A percentile compares a stretch with the other conserved stretches of the same genome.
These are phyloP conservation scores for Trichoplusia ni DNA, from an alignment of 1,140 invertebrate species.

Conservation along the genomic window DNA sequence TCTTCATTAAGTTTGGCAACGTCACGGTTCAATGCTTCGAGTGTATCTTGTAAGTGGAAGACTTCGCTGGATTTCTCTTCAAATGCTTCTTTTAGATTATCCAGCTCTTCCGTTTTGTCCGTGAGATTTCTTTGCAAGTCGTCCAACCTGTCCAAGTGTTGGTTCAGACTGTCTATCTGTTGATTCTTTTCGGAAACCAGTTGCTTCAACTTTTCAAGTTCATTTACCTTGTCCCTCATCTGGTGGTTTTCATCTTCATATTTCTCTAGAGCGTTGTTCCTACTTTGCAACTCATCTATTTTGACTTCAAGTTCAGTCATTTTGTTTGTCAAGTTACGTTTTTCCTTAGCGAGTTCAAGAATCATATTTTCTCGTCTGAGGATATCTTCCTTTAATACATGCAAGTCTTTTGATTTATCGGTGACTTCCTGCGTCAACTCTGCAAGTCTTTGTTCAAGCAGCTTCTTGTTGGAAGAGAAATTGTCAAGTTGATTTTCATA, in stretches of 20 bases:
- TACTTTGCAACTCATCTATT: conserved; percentile 68
- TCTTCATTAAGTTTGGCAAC: conserved; percentile 69
- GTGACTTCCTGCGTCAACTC: conserved; percentile 82
- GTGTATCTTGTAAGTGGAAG: conserved; percentile 68
- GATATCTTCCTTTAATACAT: conserved; percentile 83
- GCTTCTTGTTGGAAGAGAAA: conserved; percentile 79
- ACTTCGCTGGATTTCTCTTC: conserved; percentile 71
- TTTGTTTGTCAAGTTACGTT: conserved; percentile 78
- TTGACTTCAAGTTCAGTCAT: conserved; percentile 71
- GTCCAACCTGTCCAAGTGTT: conserved; percentile 76
- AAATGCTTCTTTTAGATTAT: conserved; percentile 68
- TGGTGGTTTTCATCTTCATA: conserved; percentile 68
- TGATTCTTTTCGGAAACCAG: conserved; percentile 79
- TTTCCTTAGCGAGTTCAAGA: conserved; percentile 82
- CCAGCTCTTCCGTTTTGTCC: conserved; percentile 75
- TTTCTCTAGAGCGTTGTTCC: conserved; percentile 57
- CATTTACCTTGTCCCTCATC: conserved; percentile 65
- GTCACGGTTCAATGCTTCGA: conserved; percentile 70
- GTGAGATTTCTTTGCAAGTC: conserved; percentile 73
- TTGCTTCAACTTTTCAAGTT: conserved; percentile 73
- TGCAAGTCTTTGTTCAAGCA: conserved; percentile 82
- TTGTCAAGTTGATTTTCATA: conserved; percentile 83
- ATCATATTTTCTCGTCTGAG: conserved; percentile 83
- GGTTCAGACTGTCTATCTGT: conserved; percentile 79
- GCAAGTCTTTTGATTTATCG: conserved; percentile 82